A percentile compares a stretch with the other conserved stretches of the same genome.
phyloP scores from a whole-genome alignment of 2,797 vertebrate genomes.

The Cheirogaleus major region DNA sequence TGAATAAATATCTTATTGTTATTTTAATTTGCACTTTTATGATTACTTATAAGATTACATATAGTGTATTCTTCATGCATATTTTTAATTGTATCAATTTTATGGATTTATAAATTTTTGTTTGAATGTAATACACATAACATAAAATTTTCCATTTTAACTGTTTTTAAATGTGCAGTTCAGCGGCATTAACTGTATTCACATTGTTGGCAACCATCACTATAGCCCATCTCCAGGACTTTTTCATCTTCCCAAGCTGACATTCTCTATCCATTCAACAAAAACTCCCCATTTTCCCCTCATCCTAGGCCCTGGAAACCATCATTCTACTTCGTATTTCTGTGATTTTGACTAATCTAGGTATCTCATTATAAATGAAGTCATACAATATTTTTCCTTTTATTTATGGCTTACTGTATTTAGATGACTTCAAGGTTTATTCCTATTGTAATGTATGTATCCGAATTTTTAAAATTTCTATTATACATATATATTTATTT shows the following conservation, averaged over 20 bases:
- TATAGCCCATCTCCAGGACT: neutral
- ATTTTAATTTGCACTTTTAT: neutral
- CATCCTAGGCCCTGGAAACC: too few species aligned
- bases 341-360: neutral
- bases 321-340: neutral
- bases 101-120: neutral
- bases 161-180: neutral
- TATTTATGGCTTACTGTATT: neutral
- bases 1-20: neutral
- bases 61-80: neutral
- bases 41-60: neutral
- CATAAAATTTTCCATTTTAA: neutral
- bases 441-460: neutral
- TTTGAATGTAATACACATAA: neutral
- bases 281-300: neutral
- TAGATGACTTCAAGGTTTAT: neutral
- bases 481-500: neutral
- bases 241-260: neutral
- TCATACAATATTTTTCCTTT: neutral
- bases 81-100: neutral
- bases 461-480: neutral
- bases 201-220: neutral
- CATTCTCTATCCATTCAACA: neutral
- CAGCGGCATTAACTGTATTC: neutral
- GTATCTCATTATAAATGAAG: neutral